Conservation (phyloP, 2,113 vertebrate genomes). For the Stictonetta naevosa region DNA sequence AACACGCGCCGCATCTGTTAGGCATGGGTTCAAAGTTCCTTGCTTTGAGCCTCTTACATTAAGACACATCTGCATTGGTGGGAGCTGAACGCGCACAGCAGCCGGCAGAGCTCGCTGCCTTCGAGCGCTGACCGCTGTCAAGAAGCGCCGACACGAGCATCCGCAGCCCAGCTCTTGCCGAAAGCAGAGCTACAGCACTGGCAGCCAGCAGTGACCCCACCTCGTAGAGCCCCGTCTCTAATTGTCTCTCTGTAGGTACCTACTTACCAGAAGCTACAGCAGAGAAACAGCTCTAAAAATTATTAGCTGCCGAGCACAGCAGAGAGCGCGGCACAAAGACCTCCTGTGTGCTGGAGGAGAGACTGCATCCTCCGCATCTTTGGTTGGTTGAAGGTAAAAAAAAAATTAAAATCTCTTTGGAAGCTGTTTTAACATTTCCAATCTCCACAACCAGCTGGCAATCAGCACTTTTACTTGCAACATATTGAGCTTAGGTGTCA, state of each 20-base stretch:
- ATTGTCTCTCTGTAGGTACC: rapidly evolving
- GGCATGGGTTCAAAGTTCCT: rapidly evolving
- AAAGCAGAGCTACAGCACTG: rapidly evolving
- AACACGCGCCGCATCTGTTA: rapidly evolving
- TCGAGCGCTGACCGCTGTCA: rapidly evolving
- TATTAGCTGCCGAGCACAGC: neutral
- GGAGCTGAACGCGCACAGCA: neutral
- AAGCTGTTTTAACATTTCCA: neutral
- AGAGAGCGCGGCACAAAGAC: rapidly evolving
- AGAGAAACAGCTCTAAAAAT: neutral
- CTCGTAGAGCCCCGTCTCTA: neutral
- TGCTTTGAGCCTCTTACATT: neutral
- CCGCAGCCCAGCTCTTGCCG: neutral
- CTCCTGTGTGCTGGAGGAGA: neutral
- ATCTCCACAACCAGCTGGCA: neutral
- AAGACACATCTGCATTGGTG: rapidly evolving
- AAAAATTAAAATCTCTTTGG: neutral
- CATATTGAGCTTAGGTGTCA: neutral
- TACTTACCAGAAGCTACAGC: neutral
- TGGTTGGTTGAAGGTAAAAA: neutral
- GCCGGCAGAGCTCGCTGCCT: neutral
- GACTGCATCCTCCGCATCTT: rapidly evolving
- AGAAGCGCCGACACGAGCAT: rapidly evolving
- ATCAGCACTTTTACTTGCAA: neutral
- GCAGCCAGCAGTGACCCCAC: neutral